A percentile compares a stretch with the other conserved stretches of the same genome.
Conservation (phyloP, 2,888 invertebrate genomes). For the Stenichneumon culpator region DNA sequence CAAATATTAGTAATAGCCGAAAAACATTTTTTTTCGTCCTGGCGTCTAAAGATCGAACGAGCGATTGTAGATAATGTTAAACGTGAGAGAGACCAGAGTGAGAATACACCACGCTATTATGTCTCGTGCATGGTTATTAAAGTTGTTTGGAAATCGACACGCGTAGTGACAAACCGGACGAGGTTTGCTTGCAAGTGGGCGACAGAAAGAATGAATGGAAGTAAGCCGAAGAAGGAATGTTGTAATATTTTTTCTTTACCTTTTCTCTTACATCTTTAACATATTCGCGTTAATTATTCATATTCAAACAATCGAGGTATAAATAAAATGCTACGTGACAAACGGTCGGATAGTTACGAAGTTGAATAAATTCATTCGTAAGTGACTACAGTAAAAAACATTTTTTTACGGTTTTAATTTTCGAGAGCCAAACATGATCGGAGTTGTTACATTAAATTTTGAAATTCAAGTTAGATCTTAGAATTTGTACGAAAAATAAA, state of each 20-base stretch:
- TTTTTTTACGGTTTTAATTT: neutral
- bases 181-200: constrained; percentile 44
- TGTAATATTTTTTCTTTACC: constrained; percentile 8
- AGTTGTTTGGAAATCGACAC: constrained; percentile 48
- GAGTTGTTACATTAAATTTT: neutral
- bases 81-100: constrained; percentile 13
- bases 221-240: neutral
- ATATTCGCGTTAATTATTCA: constrained; percentile 24
- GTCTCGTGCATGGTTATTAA: constrained; percentile 24
- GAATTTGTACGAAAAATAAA: too few species aligned
- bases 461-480: constrained; percentile 21
- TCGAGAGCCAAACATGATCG: neutral
- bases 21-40: too few species aligned
- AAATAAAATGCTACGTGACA: constrained; percentile 1
- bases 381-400: neutral
- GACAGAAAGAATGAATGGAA: constrained; percentile 29
- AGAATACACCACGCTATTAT: constrained; percentile 2
- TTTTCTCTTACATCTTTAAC: constrained; percentile 17
- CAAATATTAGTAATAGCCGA: too few species aligned
- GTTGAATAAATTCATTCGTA: constrained; percentile 15
- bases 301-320: constrained; percentile 24
- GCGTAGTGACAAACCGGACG: constrained; percentile 39
- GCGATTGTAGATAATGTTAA: neutral
- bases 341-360: neutral
- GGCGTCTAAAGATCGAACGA: too few species aligned